Base-by-base conservation (phyloP, 2,113 vertebrate genomes). In the Actenoides lindsayi region DNA sequence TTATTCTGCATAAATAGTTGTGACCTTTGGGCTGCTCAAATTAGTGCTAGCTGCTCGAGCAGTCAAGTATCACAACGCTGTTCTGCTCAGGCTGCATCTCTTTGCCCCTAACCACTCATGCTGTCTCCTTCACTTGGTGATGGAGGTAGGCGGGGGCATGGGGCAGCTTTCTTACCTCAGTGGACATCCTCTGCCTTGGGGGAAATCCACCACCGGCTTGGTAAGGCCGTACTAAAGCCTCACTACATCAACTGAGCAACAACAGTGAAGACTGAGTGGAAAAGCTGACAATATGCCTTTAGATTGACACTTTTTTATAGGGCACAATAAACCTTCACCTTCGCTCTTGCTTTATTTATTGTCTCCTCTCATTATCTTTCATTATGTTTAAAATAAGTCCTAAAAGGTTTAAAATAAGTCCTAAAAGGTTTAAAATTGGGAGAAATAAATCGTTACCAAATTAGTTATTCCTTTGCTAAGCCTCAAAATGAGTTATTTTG, bases 21-120 rank as follows among this genome's bases (percentile, higher is more conserved):
- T 97, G 94, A 97, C 96, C 96, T 97, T 97, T 97, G 96, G 92
- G 96, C 95, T 83, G 96, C 96, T 97, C 90, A 96, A 94, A 96
- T 95, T 97, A 95, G 92, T 92, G 96, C 60, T 59, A 90, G 93
- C 94, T 86, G 90, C 93, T 92, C 31, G 0, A 63, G 79, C 93
- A 93, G 79, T 63, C 83, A 44, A 91, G 83, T 90, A 60, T 83
- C 85, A 54, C 83, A 86, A 54, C 51, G 50, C 79, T 67, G 44
- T 53, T 67, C 50, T 92, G 67, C 85, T 73, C 60, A 60, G 69
- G 65, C 70, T 5, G 7, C 91, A 89, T 83, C 74, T 84, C 78
- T 33, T 37, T 73, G 53, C 91, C 50, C 80, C 50, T 46, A 25
- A 42, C 88, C 2, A 2, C 59, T 76, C 4, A 0, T 16, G 5